These are phyloP conservation scores for Pionites leucogaster DNA, from an alignment of 2,113 vertebrate genomes.

Conservation along the genomic window DNA sequence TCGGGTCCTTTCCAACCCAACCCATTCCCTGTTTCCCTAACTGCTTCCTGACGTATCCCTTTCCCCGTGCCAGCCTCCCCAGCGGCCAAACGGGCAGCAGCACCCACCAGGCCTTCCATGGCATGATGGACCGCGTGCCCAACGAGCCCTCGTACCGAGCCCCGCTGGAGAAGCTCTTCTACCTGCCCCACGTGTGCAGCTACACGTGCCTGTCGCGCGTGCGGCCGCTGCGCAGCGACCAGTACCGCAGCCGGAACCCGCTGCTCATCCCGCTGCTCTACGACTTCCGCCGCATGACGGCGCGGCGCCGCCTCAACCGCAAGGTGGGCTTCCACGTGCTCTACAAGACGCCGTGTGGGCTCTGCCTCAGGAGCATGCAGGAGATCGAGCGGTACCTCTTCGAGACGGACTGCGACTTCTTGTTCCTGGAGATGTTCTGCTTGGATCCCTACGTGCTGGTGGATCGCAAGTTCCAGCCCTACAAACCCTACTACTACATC, in stretches of 20 bases:
- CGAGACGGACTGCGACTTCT: constrained; percentile 89
- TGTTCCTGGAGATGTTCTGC: constrained; percentile 98
- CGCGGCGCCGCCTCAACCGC: constrained; percentile 90
- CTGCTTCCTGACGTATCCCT: background rate
- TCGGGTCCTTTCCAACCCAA: background rate
- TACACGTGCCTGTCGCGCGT: constrained; percentile 85
- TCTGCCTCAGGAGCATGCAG: constrained; percentile 90
- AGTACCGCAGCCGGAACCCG: constrained; percentile 90
- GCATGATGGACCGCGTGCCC: constrained; percentile 80
- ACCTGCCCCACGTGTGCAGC: constrained; percentile 87
- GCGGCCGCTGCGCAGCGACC: constrained; percentile 72
- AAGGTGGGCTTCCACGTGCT: constrained; percentile 98
- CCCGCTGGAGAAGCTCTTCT: constrained; percentile 93
- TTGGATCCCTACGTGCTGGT: constrained; percentile 96
- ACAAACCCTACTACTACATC: constrained; percentile 93
- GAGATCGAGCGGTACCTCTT: constrained; percentile 97
- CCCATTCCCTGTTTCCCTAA: background rate
- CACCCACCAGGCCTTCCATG: background rate
- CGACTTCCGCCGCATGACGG: constrained; percentile 95
- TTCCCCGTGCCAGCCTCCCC: background rate
- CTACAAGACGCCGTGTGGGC: constrained; percentile 94
- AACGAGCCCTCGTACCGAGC: constrained; percentile 87
- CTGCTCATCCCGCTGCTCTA: constrained; percentile 92
- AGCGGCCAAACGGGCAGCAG: accelerated
- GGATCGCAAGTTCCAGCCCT: constrained; percentile 92